Conservation (phyloP, 2,888 invertebrate species). For the Phymatocera aterrima region DNA sequence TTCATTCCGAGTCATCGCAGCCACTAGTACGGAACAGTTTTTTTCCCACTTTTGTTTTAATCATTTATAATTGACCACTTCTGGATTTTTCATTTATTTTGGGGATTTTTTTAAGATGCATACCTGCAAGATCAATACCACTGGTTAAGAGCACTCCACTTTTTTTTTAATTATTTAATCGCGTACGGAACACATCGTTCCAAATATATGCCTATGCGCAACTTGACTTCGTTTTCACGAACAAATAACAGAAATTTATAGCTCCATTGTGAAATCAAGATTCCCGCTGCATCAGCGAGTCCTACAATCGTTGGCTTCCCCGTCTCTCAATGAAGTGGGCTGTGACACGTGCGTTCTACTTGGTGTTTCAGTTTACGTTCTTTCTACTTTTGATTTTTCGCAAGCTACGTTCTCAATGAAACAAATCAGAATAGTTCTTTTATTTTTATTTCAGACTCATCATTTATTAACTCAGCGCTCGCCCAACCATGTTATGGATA, state of each 20-base stretch:
- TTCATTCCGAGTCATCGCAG: background rate
- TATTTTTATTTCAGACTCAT: too few relatives aligned
- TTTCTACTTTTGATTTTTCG: background rate
- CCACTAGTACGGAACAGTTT: background rate
- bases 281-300: constrained; percentile 11
- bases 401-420: background rate
- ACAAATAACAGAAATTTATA: constrained; percentile 30
- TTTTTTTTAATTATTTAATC: background rate
- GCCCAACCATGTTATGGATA: too few relatives aligned
- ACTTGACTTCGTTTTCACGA: constrained; percentile 5
- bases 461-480: too few relatives aligned
- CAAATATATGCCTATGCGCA: background rate
- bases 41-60: background rate
- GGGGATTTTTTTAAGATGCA: background rate
- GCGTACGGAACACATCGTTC: background rate
- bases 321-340: background rate
- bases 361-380: background rate
- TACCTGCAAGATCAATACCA: constrained; percentile 18
- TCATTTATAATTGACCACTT: background rate
- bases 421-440: too few relatives aligned
- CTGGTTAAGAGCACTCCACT: constrained; percentile 13
- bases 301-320: background rate
- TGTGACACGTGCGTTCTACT: constrained; percentile 20
- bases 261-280: constrained; percentile 39
- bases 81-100: background rate